These are phyloP conservation scores for Diplodus sargus DNA, from an alignment of 2,797 vertebrate genomes.

Conservation along the genomic window DNA sequence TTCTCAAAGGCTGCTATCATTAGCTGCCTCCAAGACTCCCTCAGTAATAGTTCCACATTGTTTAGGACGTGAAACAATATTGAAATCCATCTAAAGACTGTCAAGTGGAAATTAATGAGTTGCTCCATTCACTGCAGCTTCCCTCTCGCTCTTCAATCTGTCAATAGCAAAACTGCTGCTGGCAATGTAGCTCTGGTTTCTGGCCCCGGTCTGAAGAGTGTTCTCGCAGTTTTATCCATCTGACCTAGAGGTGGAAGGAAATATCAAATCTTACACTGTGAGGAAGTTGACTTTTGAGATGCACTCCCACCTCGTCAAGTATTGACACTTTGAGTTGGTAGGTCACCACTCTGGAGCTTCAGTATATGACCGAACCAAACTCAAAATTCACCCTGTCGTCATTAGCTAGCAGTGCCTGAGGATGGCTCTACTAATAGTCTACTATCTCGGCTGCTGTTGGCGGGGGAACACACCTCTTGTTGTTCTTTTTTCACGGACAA, in stretches of 20 bases:
- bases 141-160: background rate
- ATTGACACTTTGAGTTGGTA: too few relatives aligned
- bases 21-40: background rate
- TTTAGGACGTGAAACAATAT: conserved; percentile 5
- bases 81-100: background rate
- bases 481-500: background rate
- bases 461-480: background rate
- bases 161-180: background rate
- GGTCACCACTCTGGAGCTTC: too few relatives aligned
- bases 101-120: background rate
- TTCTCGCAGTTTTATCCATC: background rate
- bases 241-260: background rate
- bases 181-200: background rate
- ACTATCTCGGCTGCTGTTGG: background rate
- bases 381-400: too few relatives aligned
- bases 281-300: background rate
- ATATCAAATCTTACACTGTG: background rate
- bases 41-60: background rate
- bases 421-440: too few relatives aligned
- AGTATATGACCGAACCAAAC: too few relatives aligned
- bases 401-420: too few relatives aligned
- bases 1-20: conserved; percentile 4
- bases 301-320: too few relatives aligned
- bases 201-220: background rate
- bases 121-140: background rate